Percentiles rank a stretch among this genome's conserved stretches.
Conservation (phyloP, 2,888 invertebrate species). For the Eustalomyia histrio region DNA sequence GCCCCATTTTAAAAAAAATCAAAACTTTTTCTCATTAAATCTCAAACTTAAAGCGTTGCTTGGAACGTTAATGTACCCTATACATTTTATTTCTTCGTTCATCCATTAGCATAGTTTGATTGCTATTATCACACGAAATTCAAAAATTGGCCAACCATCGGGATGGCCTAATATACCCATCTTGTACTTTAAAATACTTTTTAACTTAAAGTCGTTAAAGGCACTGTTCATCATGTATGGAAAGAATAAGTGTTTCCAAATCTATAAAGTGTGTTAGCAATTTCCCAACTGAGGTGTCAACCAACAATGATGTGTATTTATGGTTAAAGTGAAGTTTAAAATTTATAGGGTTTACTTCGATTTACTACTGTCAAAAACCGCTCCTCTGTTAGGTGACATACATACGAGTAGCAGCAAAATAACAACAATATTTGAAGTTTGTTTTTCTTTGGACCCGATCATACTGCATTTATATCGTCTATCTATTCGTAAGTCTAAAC, state of each 20-base stretch:
- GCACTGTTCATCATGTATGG: too few species aligned
- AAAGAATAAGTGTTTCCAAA: neutral
- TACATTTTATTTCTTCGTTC: too few species aligned
- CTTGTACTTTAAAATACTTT: too few species aligned
- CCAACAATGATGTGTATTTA: conserved; percentile 53
- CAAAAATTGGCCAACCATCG: too few species aligned
- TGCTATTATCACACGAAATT: too few species aligned
- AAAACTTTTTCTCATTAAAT: too few species aligned
- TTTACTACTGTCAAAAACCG: conserved; percentile 61
- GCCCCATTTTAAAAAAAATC: too few species aligned
- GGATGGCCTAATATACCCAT: too few species aligned
- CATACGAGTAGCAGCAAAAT: conserved; percentile 24
- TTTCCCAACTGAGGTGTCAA: conserved; percentile 54
- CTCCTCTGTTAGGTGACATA: conserved; percentile 45
- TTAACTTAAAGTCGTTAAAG: too few species aligned
- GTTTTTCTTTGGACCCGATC: conserved; percentile 43
- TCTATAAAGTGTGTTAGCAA: conserved; percentile 45
- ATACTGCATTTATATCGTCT: conserved; percentile 22
- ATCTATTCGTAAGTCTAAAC: conserved; percentile 56
- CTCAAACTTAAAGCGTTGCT: too few species aligned
- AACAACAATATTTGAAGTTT: conserved; percentile 17
- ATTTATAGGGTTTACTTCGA: conserved; percentile 56
- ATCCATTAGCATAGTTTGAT: too few species aligned
- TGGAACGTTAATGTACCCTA: too few species aligned
- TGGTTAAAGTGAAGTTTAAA: conserved; percentile 52